A percentile compares a stretch with the other conserved stretches of the same genome.
Conservation (phyloP, 1,140 invertebrate genomes). For the Nephotettix cincticeps region DNA sequence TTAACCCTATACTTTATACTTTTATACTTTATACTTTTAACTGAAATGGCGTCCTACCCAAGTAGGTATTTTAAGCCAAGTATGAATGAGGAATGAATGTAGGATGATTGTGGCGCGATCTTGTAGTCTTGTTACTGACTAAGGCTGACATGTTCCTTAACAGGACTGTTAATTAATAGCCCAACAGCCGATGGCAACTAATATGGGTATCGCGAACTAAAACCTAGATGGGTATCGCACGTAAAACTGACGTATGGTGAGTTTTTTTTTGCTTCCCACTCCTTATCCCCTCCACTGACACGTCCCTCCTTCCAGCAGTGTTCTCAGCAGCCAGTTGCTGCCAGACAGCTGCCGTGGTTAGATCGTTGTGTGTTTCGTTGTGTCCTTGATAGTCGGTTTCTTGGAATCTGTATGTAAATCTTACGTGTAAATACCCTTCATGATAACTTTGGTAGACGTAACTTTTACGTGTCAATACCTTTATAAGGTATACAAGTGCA, state of each 20-base stretch:
- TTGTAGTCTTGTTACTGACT: too few species aligned
- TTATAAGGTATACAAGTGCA: neutral
- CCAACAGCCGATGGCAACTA: too few species aligned
- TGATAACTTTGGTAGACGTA: constrained; percentile 14
- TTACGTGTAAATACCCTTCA: constrained; percentile 6
- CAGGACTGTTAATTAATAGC: too few species aligned
- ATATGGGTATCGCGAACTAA: too few species aligned
- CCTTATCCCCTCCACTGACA: neutral
- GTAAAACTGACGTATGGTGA: neutral
- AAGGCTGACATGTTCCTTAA: too few species aligned
- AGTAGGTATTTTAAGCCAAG: too few species aligned
- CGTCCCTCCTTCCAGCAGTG: neutral
- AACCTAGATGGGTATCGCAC: neutral
- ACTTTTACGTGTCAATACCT: constrained; percentile 16
- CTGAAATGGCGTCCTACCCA: too few species aligned
- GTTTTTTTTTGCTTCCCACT: neutral
- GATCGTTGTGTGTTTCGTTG: neutral
- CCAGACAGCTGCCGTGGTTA: neutral
- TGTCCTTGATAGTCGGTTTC: neutral
- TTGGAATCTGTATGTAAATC: neutral
- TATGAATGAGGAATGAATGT: too few species aligned
- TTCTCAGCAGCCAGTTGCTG: neutral
- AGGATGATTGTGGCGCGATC: too few species aligned
- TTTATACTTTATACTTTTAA: too few species aligned
- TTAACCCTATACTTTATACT: too few species aligned